phyloP scores from a whole-genome alignment of 2,113 vertebrate species.

The Nesoenas mayeri region DNA sequence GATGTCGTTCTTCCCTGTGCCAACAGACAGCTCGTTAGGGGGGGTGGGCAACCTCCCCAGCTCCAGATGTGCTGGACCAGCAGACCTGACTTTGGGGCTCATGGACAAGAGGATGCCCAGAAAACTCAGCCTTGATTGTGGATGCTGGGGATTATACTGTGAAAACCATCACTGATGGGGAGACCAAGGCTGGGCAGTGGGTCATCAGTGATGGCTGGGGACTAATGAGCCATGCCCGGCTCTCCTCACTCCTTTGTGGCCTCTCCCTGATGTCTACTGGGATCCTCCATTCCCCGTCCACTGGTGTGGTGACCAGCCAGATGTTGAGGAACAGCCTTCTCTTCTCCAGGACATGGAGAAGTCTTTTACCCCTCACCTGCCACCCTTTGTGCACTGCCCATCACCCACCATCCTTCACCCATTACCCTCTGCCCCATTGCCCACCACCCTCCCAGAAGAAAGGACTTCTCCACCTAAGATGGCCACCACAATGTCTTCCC shows the following conservation, averaged over 20 bases:
- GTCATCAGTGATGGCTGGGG: background rate
- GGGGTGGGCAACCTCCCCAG: background rate
- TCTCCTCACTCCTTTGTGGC: background rate
- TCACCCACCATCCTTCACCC: background rate
- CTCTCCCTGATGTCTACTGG: background rate
- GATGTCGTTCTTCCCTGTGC: constrained; percentile 94
- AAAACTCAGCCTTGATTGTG: accelerated
- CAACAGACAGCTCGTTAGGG: background rate
- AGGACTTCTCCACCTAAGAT: constrained; percentile 85
- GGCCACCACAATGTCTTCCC: constrained; percentile 94
- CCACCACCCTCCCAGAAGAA: background rate
- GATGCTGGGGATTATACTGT: background rate
- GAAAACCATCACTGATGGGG: background rate
- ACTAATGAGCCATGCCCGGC: background rate
- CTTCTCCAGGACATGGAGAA: background rate
- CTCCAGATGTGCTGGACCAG: background rate
- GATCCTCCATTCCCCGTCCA: background rate
- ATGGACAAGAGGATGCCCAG: background rate
- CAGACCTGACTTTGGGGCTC: background rate
- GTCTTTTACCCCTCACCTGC: background rate
- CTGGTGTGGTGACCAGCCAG: accelerated
- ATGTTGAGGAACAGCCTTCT: background rate
- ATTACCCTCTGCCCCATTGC: background rate
- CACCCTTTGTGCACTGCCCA: background rate
- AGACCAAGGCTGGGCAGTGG: background rate